Evolutionary conservation across 2,113 vertebrate species (phyloP), one percentile per base, ranked within the genome.

Genomic region (Rhombomys opimus): DNA sequence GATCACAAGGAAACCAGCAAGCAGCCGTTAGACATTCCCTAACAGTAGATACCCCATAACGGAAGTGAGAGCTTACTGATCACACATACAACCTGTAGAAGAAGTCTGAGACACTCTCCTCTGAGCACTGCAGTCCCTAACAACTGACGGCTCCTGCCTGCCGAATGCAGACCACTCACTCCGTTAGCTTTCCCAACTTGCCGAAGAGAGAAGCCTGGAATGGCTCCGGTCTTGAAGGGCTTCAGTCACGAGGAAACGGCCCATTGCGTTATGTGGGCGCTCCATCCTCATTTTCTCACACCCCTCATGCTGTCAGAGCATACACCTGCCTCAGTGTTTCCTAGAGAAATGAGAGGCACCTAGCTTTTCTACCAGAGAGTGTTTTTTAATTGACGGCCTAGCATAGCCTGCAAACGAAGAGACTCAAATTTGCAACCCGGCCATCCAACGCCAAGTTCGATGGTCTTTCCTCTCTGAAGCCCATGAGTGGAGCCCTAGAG

Each of bases 1-100:
- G 38, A 81, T 87, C 65, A 90, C 57, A 89, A 63, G 93, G 91
- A 63, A 6, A 78, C 82, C 84, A 61, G 61, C 14, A 95, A 89
- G 61, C 7, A 6, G 4, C 54, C 9, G 2, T 73, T 23, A 81
- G 35, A 90, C 89, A 93, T 50, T 85, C 67, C 77, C 11, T 70
- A 82, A 72, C 50, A 20, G 32, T 41, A 91, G 77, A 61, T 23
- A 23, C 4, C 32, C 35, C 72, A 18, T 46, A 50, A 20, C 30
- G 35, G 23, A 70, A 61, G n/a, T 65, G 61, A 65, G 1, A 67
- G 38, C 12, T 41, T 12, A 59, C 15, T 46, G 46, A 27, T 17
- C 52, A 2, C 3, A 12, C 20, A 11, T 52, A 11, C 73, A 75
- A 70, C 32, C 73, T 23, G 14, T 30, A 96, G 88, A 94, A 32